A percentile compares a stretch with the other conserved stretches of the same genome.
phyloP scores from a whole-genome alignment of 1,140 invertebrate genomes.

The Rhopalosiphum maidis region DNA sequence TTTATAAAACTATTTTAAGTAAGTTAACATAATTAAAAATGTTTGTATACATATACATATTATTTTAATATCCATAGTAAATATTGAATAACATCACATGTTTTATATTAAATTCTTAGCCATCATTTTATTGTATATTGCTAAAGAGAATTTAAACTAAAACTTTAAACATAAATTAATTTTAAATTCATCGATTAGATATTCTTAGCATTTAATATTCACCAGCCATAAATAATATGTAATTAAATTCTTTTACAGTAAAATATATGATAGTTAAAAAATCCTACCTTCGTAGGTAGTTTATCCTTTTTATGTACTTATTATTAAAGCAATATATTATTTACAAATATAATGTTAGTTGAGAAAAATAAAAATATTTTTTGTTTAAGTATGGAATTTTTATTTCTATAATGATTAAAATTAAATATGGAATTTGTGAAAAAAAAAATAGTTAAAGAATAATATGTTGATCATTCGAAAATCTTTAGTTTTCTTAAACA shows the following conservation, averaged over 20 bases:
- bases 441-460: background rate
- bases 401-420: background rate
- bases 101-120: background rate
- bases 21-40: too few relatives aligned
- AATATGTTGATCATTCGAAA: background rate
- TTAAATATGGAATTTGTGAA: background rate
- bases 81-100: background rate
- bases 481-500: background rate
- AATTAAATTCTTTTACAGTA: background rate
- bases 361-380: background rate
- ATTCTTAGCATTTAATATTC: background rate
- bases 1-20: too few relatives aligned
- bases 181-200: background rate
- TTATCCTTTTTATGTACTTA: background rate
- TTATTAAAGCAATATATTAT: background rate
- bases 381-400: background rate
- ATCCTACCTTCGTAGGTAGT: background rate
- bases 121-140: background rate
- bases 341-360: background rate
- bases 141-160: background rate
- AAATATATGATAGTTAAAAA: background rate
- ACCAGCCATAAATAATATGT: background rate
- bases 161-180: background rate
- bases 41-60: too few relatives aligned
- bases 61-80: too few relatives aligned